Evolutionary conservation across 2,113 vertebrate genomes (phyloP), one percentile per base, ranked within the genome.

Genomic region (Arothron firmamentum): DNA sequence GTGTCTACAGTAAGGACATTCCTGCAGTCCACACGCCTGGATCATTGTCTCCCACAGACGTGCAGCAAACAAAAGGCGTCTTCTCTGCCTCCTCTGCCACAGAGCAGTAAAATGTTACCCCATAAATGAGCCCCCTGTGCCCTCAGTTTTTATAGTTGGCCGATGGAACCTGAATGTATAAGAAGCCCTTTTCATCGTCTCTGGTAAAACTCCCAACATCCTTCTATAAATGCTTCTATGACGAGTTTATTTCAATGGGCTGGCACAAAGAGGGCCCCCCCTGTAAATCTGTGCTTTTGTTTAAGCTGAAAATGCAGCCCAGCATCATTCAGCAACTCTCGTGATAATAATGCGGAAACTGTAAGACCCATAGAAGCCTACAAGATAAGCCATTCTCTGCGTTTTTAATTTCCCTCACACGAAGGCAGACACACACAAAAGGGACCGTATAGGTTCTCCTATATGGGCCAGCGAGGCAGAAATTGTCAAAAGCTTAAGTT

Each of bases 1-100:
- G 79, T 81, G 77, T 87, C 84, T 86, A 85, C 81, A 84, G 83
- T 88, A 84, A 75, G 78, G 72, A 72, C 87, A 86, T 87, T 86
- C 85, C 78, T 81, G 68, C 28, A 46, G 70, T 77, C 72, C 76
- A 74, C 79, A 84, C 70, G 70, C 81, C 79, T 74, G 72, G 48
- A 65, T 74, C 78, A 83, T 85, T 89, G 86, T 86, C 79, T 79
- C 65, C 75, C 17, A 56, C 63, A 70, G 70, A 59, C 78, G 53
- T 72, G 59, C 67, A 64, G 57, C 53, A 28, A 65, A 88, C 83
- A 85, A 87, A 85, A 78, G 72, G 80, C 66, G 67, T 81, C 76
- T 46, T 80, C 59, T 60, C 74, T 67, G 56, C 74, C 79, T 76
- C 73, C 65, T 87, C 72, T 77, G 65, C 76, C 60, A 65, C 61